Evolutionary conservation across 1,140 invertebrate genomes (phyloP).

Genomic region (Laupala kohalensis): DNA sequence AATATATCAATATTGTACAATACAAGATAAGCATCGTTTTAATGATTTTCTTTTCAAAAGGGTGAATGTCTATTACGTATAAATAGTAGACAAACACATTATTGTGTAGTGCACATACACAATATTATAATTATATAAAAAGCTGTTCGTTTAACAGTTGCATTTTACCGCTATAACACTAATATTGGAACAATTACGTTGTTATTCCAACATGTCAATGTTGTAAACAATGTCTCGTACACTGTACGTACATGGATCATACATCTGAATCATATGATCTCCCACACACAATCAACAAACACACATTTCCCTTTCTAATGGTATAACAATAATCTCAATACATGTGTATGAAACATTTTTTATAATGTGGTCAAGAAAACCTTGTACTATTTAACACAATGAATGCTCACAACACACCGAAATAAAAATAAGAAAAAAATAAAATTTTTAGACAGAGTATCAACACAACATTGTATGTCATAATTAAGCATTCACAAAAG

Average conservation of each 20-base stretch:
- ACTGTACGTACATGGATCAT: not conserved
- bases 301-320: too few species aligned
- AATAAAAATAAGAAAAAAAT: not conserved
- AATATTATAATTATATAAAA: not conserved
- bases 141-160: not conserved
- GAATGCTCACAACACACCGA: not conserved
- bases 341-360: not conserved
- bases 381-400: too few species aligned
- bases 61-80: not conserved
- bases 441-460: not conserved
- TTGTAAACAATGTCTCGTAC: not conserved
- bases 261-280: not conserved
- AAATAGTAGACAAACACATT: not conserved
- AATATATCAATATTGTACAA: not conserved
- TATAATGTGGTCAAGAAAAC: too few species aligned
- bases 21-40: not conserved
- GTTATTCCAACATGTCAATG: not conserved
- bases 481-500: not conserved
- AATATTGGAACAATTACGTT: not conserved
- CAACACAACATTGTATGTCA: not conserved
- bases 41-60: not conserved
- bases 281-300: too few species aligned
- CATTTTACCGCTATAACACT: not conserved
- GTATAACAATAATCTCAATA: not conserved
- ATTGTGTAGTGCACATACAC: not conserved